Conservation (phyloP, 2,888 invertebrate species). For the Onthophagus sagittarius region DNA sequence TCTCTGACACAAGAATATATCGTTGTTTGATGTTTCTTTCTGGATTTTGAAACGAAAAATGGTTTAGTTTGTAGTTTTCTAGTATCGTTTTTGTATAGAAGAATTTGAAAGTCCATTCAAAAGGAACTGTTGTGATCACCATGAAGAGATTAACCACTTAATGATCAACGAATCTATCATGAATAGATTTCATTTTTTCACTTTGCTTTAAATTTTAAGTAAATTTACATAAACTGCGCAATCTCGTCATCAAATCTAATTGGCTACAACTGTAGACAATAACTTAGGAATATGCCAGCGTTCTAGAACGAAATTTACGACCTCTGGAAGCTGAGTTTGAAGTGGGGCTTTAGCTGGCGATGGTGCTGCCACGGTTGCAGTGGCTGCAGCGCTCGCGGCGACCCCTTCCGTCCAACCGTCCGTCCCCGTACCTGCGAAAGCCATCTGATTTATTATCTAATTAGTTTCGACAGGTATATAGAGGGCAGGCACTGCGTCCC, state of each 20-base stretch:
- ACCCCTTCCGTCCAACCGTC: background rate
- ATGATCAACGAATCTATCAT: background rate
- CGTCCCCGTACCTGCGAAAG: conserved; percentile 28
- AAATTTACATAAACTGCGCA: background rate
- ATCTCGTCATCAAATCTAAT: conserved; percentile 9
- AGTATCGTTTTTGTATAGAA: background rate
- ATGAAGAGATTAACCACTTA: background rate
- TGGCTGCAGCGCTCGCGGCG: conserved; percentile 3
- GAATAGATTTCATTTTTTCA: background rate
- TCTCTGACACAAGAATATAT: background rate
- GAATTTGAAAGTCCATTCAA: background rate
- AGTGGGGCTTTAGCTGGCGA: background rate
- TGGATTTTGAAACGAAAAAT: background rate
- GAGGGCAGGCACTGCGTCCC: conserved; percentile 40
- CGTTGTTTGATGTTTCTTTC: background rate
- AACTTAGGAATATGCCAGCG: conserved; percentile 8
- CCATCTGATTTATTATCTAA: conserved; percentile 49
- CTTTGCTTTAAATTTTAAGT: background rate
- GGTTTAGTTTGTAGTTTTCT: background rate
- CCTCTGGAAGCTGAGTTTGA: conserved; percentile 3
- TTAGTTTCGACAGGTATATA: conserved; percentile 48
- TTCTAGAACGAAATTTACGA: conserved; percentile 4
- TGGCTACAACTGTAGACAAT: conserved; percentile 11
- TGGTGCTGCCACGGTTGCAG: background rate
- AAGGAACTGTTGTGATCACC: background rate